Percentiles rank a stretch among this genome's conserved stretches.
Evolutionary conservation across 2,797 vertebrate genomes (phyloP).

Genomic region (Malacoraja senta): DNA sequence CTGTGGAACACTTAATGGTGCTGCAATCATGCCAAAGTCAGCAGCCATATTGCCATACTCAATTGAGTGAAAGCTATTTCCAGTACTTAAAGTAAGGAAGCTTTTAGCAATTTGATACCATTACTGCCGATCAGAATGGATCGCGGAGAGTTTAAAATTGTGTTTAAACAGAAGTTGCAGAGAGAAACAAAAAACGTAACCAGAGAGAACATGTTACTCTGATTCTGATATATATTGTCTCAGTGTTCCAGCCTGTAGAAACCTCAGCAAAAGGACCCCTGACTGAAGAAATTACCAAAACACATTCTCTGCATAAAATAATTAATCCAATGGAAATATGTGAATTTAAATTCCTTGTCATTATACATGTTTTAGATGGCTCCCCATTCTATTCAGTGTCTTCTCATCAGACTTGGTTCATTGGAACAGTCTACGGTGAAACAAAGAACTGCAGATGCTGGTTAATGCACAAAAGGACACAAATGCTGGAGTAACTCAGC

Average conservation of each 20-base stretch:
- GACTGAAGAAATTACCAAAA: background rate
- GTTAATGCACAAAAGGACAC: too few species aligned
- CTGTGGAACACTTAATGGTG: background rate
- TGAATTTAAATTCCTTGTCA: background rate
- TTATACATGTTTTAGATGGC: background rate
- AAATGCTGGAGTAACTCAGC: too few species aligned
- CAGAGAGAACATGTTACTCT: background rate
- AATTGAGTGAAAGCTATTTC: background rate
- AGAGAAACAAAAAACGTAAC: background rate
- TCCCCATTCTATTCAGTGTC: background rate
- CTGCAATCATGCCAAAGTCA: background rate
- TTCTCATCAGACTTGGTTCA: background rate
- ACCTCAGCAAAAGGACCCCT: background rate
- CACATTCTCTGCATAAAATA: background rate
- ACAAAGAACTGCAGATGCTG: too few species aligned
- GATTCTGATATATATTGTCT: background rate
- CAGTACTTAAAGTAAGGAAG: background rate
- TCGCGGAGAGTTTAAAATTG: background rate
- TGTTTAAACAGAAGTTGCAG: background rate
- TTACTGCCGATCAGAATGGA: background rate
- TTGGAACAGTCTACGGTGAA: background rate
- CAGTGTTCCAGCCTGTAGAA: background rate
- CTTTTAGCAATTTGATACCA: slow-evolving; percentile 7
- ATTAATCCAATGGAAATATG: background rate
- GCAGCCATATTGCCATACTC: background rate